Conservation (phyloP, 2,797 vertebrate genomes). For the Cryptoblepharus egeriae region DNA sequence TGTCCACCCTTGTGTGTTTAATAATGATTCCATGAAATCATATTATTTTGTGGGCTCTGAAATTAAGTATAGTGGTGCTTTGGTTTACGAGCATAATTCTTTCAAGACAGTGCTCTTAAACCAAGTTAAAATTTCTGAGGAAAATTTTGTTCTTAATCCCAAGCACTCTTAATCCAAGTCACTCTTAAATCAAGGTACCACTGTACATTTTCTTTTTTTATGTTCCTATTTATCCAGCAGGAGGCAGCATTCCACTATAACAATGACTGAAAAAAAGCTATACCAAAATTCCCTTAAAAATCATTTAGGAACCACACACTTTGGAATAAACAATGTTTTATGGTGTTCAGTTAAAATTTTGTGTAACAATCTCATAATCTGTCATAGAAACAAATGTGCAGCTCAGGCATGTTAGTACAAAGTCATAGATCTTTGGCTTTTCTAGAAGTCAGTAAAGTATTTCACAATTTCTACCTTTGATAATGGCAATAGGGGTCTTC, state of each 20-base stretch:
- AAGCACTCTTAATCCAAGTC: too few relatives aligned
- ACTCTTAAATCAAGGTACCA: too few relatives aligned
- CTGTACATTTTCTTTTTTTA: not conserved
- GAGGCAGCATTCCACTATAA: slow-evolving; percentile 68
- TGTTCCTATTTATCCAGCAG: slow-evolving; percentile 60
- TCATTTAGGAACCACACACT: not conserved
- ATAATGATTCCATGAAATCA: not conserved
- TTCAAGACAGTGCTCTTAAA: too few relatives aligned
- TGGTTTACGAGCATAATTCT: too few relatives aligned
- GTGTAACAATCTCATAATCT: not conserved
- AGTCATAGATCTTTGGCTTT: not conserved
- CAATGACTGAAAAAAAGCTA: slow-evolving; percentile 15
- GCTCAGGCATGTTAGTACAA: not conserved
- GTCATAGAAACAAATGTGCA: not conserved
- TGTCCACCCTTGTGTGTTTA: not conserved
- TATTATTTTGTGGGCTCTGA: too few relatives aligned
- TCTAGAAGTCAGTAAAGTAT: not conserved
- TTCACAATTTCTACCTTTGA: not conserved
- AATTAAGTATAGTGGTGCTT: too few relatives aligned
- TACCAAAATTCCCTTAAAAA: not conserved
- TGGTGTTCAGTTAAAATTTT: too few relatives aligned
- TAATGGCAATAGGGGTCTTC: not conserved
- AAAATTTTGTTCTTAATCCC: too few relatives aligned
- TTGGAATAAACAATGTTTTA: not conserved
- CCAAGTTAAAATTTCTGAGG: too few relatives aligned